A percentile compares a stretch with the other conserved stretches of the same genome.
phyloP scores from a whole-genome alignment of 64 coral and sea anemone species.

The Dendronephthya gigantea region DNA sequence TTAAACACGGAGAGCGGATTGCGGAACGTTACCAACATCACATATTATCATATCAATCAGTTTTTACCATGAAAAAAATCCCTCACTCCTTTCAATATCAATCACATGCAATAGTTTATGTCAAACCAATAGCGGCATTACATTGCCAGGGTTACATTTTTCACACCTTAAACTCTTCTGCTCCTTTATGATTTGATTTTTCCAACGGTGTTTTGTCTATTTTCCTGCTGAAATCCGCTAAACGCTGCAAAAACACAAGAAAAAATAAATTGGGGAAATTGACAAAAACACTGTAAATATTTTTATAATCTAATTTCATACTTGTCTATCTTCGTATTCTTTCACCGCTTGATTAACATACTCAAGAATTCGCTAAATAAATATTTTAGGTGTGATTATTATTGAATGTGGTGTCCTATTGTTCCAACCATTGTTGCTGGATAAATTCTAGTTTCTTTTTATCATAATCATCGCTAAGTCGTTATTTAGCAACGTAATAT shows the following conservation, averaged over 20 bases:
- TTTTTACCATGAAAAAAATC: no score
- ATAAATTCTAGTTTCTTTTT: no score
- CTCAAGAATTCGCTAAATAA: constrained; percentile 63
- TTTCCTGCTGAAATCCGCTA: constrained; percentile 80
- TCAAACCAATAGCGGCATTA: no score
- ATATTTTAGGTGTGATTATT: background rate
- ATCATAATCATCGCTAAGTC: no score
- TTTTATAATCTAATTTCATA: background rate
- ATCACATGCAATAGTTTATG: no score
- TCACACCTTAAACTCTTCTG: constrained; percentile 77
- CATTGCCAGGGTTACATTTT: background rate
- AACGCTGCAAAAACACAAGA: constrained; percentile 32
- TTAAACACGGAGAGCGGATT: no score
- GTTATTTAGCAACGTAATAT: no score
- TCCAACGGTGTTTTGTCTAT: constrained; percentile 83
- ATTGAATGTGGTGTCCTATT: no score
- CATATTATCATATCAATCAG: no score
- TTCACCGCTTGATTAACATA: constrained; percentile 94
- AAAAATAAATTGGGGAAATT: background rate
- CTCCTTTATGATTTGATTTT: constrained; percentile 50
- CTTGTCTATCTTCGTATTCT: constrained; percentile 88
- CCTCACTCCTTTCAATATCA: no score
- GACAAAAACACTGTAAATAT: background rate
- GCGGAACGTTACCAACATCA: no score
- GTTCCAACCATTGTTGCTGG: no score